Percentiles rank a stretch among this genome's conserved stretches.
phyloP scores from a whole-genome alignment of 2,113 vertebrate genomes.

The Macroglossus sobrinus region DNA sequence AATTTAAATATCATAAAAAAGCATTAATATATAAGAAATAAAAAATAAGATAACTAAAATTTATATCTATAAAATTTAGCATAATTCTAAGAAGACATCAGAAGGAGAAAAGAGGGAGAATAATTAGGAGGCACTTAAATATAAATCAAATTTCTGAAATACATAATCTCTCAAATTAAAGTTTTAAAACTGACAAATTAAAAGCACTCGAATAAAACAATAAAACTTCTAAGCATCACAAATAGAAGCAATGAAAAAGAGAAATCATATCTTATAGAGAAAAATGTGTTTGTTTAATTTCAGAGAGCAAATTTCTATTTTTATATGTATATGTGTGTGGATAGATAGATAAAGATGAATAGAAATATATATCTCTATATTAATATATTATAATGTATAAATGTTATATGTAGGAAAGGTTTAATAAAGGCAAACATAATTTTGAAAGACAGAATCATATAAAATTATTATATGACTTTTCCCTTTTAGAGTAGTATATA shows the following conservation, averaged over 20 bases:
- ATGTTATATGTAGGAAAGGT: neutral
- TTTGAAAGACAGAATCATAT: neutral
- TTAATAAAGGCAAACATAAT: neutral
- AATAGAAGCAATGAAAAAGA: neutral
- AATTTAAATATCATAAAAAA: neutral
- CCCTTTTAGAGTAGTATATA: neutral
- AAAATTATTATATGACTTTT: neutral
- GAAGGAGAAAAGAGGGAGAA: neutral
- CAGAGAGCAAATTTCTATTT: neutral
- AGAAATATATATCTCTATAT: neutral
- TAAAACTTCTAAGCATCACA: neutral
- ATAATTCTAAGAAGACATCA: neutral
- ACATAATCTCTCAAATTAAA: neutral
- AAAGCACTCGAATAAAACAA: neutral
- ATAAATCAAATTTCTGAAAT: neutral
- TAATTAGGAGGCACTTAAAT: neutral
- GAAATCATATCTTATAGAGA: neutral
- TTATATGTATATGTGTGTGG: neutral
- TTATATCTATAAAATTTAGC: neutral
- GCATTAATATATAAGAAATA: neutral
- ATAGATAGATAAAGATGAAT: neutral
- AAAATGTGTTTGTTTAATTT: neutral
- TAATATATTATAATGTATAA: neutral
- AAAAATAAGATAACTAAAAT: neutral
- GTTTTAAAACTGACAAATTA: neutral